Percentiles rank a stretch among this genome's conserved stretches.
These are phyloP conservation scores for Copidosoma floridanum DNA, from an alignment of 1,140 invertebrate genomes.

Conservation along the genomic window DNA sequence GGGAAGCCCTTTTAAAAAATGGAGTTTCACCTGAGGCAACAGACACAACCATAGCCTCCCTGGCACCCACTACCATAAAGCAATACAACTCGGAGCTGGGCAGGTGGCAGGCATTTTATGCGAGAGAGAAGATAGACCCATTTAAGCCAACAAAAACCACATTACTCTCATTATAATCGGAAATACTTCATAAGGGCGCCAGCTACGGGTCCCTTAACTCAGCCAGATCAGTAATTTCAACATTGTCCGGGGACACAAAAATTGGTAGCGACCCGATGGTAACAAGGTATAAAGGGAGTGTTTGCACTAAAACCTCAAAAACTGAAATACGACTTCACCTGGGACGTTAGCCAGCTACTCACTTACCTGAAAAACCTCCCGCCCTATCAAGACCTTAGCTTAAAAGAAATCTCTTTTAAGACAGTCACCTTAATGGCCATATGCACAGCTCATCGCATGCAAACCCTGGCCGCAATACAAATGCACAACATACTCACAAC, in stretches of 20 bases:
- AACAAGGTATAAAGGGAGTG: slow-evolving; percentile 26
- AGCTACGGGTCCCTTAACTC: slow-evolving; percentile 2
- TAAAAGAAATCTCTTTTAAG: slow-evolving; percentile 29
- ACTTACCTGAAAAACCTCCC: background rate
- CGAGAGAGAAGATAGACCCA: background rate
- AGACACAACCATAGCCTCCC: slow-evolving; percentile 12
- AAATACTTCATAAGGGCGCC: slow-evolving; percentile 13
- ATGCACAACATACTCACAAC: background rate
- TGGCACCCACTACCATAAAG: slow-evolving; percentile 19
- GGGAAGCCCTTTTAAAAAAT: slow-evolving; percentile 9
- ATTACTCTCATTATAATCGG: slow-evolving; percentile 12
- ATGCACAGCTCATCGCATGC: slow-evolving; percentile 27
- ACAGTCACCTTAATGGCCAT: slow-evolving; percentile 24
- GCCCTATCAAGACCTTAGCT: background rate
- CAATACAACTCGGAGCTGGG: slow-evolving; percentile 22
- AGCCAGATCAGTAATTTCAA: background rate
- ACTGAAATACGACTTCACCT: slow-evolving; percentile 32
- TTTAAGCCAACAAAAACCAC: background rate
- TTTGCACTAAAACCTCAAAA: slow-evolving; percentile 24
- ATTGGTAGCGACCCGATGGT: slow-evolving; percentile 23
- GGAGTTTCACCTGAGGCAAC: background rate
- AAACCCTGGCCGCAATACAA: slow-evolving; percentile 18
- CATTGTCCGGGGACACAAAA: background rate
- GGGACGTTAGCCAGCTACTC: slow-evolving; percentile 14
- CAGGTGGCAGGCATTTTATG: slow-evolving; percentile 16